phyloP scores from a whole-genome alignment of 2,888 invertebrate genomes.

The Lingula anatina region DNA sequence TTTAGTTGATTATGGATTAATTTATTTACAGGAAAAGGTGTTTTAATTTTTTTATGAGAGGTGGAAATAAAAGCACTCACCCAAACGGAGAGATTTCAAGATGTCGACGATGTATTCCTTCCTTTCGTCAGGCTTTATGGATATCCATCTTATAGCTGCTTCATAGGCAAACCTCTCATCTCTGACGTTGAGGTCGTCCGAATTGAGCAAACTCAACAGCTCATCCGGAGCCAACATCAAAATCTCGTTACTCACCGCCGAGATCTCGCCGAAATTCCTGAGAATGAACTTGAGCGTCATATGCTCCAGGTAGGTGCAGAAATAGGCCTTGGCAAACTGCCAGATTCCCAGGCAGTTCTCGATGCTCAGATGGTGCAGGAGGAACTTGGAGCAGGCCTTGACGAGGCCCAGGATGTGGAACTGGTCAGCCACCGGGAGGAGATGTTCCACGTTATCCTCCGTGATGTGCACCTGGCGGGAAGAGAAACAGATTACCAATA shows the following conservation, averaged over 20 bases:
- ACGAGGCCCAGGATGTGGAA: conserved; percentile 77
- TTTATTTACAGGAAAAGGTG: too few species aligned
- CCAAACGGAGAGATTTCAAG: too few species aligned
- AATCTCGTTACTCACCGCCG: conserved; percentile 32
- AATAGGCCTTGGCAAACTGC: conserved; percentile 75
- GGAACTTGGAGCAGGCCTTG: conserved; percentile 73
- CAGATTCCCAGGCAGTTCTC: conserved; percentile 80
- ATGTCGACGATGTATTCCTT: conserved; percentile 47
- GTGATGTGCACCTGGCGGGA: conserved; percentile 71
- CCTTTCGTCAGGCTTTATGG: too few species aligned
- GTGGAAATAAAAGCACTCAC: too few species aligned
- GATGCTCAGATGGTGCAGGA: conserved; percentile 65
- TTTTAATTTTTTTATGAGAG: too few species aligned
- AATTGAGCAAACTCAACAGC: too few species aligned
- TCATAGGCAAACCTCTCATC: too few species aligned
- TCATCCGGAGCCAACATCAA: conserved; percentile 57
- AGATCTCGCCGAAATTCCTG: conserved; percentile 41
- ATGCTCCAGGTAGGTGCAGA: conserved; percentile 67
- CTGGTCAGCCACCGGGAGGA: conserved; percentile 79
- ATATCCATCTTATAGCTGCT: too few species aligned
- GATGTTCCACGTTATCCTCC: conserved; percentile 68
- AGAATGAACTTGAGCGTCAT: conserved; percentile 68
- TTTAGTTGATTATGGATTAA: too few species aligned
- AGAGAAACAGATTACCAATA: too few species aligned
- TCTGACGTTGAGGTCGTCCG: too few species aligned